phyloP scores from a whole-genome alignment of 2,113 vertebrate species.

The Melozone crissalis region DNA sequence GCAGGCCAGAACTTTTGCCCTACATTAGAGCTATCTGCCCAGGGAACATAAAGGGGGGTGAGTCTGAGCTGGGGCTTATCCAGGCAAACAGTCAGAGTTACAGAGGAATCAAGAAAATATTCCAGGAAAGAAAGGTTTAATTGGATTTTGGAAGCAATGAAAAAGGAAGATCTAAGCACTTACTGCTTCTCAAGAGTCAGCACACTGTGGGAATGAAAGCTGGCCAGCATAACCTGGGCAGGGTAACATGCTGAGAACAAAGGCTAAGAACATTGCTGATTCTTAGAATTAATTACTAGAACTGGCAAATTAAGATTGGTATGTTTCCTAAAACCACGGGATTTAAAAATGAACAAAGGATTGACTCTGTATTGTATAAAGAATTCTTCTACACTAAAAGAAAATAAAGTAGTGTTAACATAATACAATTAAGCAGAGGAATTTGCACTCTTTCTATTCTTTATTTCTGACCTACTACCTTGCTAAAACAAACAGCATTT shows the following conservation, averaged over 20 bases:
- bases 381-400: not conserved
- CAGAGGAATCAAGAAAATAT: not conserved
- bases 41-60: not conserved
- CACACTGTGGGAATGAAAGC: not conserved
- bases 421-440: conserved; percentile 33
- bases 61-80: not conserved
- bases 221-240: conserved; percentile 24
- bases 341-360: conserved; percentile 47
- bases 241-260: conserved; percentile 11
- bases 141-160: not conserved
- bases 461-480: not conserved
- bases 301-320: conserved; percentile 36
- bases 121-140: not conserved
- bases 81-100: not conserved
- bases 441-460: not conserved
- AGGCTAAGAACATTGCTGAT: conserved; percentile 8
- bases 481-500: not conserved
- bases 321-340: conserved; percentile 1
- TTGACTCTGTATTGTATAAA: not conserved
- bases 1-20: conserved; percentile 21
- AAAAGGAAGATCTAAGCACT: not conserved
- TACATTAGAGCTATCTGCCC: not conserved
- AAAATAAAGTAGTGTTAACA: not conserved
- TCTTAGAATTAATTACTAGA: conserved; percentile 38
- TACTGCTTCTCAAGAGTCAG: conserved; percentile 5